Evolutionary conservation across 2,797 vertebrate species (phyloP).

Genomic region (Aulostomus chinensis): DNA sequence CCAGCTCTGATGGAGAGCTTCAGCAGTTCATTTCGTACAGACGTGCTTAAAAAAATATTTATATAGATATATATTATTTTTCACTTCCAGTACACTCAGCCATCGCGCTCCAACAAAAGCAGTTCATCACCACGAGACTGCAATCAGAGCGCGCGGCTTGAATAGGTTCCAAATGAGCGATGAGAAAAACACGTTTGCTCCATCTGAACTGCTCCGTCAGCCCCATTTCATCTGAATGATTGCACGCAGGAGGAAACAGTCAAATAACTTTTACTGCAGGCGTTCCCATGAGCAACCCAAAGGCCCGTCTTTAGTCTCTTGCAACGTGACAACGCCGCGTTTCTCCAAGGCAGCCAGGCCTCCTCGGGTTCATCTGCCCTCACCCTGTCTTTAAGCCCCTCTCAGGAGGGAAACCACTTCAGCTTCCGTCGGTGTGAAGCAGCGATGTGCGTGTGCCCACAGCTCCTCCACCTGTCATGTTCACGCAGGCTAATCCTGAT

Average conservation of each 20-base stretch:
- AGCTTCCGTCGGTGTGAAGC: conserved; percentile 9
- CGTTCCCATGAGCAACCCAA: too few relatives aligned
- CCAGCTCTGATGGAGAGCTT: background rate
- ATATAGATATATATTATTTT: too few relatives aligned
- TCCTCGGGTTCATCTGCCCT: conserved; percentile 15
- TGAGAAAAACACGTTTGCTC: too few relatives aligned
- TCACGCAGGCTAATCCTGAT: conserved; percentile 36
- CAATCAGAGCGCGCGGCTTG: conserved; percentile 26
- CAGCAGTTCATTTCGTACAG: background rate
- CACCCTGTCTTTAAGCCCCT: conserved; percentile 6
- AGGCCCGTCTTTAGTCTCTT: too few relatives aligned
- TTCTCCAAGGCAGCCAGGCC: background rate
- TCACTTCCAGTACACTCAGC: conserved; percentile 1
- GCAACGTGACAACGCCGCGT: too few relatives aligned
- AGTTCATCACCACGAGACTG: conserved; percentile 20
- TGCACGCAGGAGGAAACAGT: too few relatives aligned
- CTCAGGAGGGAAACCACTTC: conserved; percentile 25
- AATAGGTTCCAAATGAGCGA: conserved; percentile 24
- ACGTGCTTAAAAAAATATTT: background rate
- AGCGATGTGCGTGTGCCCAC: background rate
- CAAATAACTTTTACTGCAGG: too few relatives aligned
- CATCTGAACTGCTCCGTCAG: conserved; percentile 13
- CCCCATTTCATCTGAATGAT: conserved; percentile 37
- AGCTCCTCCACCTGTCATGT: conserved; percentile 24
- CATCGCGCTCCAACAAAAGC: background rate